These are phyloP conservation scores for Tyrannus savana DNA, from an alignment of 2,113 vertebrate genomes.

Conservation along the genomic window DNA sequence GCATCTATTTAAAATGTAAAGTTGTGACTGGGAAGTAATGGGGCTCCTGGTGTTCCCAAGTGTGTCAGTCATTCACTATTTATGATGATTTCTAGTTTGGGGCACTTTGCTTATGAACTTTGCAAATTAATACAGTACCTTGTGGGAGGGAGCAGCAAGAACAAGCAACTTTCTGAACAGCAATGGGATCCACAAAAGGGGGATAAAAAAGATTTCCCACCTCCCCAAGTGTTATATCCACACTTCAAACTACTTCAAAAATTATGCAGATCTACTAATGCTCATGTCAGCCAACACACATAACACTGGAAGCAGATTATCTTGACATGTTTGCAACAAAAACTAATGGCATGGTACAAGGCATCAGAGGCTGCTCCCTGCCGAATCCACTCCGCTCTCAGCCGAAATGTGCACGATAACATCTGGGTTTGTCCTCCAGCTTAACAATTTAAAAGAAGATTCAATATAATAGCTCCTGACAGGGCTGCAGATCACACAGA, in stretches of 20 bases:
- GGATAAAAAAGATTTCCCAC: not conserved
- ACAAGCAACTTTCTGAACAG: not conserved
- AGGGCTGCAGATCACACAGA: constrained; percentile 59
- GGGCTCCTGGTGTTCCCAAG: not conserved
- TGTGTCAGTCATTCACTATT: not conserved
- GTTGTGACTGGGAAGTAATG: not conserved
- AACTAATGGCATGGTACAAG: not conserved
- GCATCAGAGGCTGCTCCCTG: constrained; percentile 38
- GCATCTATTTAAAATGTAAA: not conserved
- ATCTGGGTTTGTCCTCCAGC: constrained; percentile 48
- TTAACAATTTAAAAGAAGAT: constrained; percentile 53
- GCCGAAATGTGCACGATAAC: not conserved
- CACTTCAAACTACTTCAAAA: constrained; percentile 12
- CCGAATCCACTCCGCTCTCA: not conserved
- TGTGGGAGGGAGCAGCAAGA: not conserved
- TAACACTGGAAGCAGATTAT: constrained; percentile 33
- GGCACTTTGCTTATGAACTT: not conserved
- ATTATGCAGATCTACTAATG: constrained; percentile 2
- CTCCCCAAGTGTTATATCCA: not conserved
- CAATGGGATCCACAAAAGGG: not conserved
- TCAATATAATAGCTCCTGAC: constrained; percentile 60
- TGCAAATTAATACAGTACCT: not conserved
- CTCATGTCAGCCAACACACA: constrained; percentile 6
- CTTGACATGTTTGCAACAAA: not conserved
- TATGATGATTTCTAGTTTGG: not conserved